Evolutionary conservation across 2,113 vertebrate species (phyloP).

Genomic region (Formicarius rufipectus): DNA sequence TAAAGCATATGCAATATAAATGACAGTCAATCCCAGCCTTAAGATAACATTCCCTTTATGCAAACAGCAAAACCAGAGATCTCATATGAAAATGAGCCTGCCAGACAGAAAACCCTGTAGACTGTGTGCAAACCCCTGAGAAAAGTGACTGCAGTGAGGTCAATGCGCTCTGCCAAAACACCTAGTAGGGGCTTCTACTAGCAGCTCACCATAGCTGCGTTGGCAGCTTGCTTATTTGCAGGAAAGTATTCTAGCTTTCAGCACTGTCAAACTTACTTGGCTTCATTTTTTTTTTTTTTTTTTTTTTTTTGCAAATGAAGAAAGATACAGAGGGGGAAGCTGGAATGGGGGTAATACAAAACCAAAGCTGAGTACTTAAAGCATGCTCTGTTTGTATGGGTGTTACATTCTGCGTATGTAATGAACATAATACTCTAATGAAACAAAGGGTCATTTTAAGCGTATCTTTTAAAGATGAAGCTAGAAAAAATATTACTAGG

Average conservation of each 20-base stretch:
- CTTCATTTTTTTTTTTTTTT: too few relatives aligned
- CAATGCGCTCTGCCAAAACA: background rate
- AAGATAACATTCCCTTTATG: background rate
- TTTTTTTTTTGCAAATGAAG: background rate
- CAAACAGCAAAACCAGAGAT: background rate
- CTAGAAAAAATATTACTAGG: background rate
- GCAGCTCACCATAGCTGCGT: background rate
- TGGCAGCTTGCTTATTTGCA: background rate
- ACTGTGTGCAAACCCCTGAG: background rate
- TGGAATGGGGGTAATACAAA: background rate
- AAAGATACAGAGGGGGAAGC: background rate
- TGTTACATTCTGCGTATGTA: background rate
- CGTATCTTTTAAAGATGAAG: background rate
- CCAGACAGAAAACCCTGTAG: background rate
- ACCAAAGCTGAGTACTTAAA: background rate
- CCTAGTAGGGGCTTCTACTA: background rate
- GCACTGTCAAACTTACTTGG: rapidly evolving
- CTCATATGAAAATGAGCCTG: background rate
- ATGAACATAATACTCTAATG: background rate
- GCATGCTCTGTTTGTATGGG: background rate
- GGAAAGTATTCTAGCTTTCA: background rate
- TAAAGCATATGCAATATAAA: background rate
- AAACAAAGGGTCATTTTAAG: background rate
- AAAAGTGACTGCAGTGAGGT: background rate
- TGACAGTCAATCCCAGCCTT: background rate